phyloP scores from a whole-genome alignment of 2,888 invertebrate genomes.

The Drosophila testacea region DNA sequence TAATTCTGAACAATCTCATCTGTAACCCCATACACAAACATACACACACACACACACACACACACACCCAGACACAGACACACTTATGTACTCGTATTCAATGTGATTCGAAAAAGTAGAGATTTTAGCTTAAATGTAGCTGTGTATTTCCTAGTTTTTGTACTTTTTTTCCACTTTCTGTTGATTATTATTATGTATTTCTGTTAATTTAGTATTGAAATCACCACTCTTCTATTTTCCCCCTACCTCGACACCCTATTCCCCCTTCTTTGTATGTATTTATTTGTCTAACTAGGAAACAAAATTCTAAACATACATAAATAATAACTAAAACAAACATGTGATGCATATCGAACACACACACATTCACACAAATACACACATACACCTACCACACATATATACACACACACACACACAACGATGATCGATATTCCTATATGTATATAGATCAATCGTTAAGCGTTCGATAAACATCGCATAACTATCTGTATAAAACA shows the following conservation, averaged over 20 bases:
- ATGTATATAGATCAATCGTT: constrained; percentile 21
- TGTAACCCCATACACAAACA: constrained; percentile 17
- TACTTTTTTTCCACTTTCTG: constrained; percentile 16
- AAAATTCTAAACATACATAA: constrained; percentile 43
- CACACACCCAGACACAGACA: constrained; percentile 9
- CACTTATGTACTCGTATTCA: constrained; percentile 49
- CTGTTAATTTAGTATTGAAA: constrained; percentile 27
- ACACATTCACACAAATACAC: constrained; percentile 19
- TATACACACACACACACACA: constrained; percentile 3
- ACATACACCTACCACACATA: constrained; percentile 10
- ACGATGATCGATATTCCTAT: constrained; percentile 3
- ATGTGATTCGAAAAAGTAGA: constrained; percentile 72
- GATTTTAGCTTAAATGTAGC: constrained; percentile 46
- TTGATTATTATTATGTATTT: constrained; percentile 16
- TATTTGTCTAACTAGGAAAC: constrained; percentile 71
- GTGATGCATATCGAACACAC: constrained; percentile 52
- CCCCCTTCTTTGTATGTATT: constrained; percentile 43
- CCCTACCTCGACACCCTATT: constrained; percentile 5
- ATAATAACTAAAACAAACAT: constrained; percentile 39
- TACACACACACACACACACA: constrained; percentile 11
- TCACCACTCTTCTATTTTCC: constrained; percentile 35
- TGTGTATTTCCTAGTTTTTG: constrained; percentile 26
- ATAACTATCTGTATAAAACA: constrained; percentile 54
- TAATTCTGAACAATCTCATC: constrained; percentile 18
- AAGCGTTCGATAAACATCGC: constrained; percentile 56